phyloP scores from a whole-genome alignment of 2,113 vertebrate species.

The Lamprotornis superbus region DNA sequence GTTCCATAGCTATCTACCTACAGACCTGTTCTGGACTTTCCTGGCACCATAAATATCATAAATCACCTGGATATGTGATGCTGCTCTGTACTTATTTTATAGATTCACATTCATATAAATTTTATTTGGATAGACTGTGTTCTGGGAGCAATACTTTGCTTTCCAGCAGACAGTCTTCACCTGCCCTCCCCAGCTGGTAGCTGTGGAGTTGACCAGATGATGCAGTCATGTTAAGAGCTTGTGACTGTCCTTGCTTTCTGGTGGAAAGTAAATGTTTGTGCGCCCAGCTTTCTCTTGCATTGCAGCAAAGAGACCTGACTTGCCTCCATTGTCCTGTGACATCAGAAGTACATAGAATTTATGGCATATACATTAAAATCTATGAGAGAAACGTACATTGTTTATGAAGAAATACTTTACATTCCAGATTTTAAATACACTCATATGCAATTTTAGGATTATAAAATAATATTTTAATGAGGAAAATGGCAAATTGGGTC shows the following conservation, averaged over 20 bases:
- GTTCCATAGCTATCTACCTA: neutral
- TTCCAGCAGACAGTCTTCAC: neutral
- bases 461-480: neutral
- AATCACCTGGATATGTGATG: neutral
- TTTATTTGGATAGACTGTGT: neutral
- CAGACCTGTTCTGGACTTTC: neutral
- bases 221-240: neutral
- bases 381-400: neutral
- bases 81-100: neutral
- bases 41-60: neutral
- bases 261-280: neutral
- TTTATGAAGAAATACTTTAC: neutral
- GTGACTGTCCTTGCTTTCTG: neutral
- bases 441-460: neutral
- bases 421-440: neutral
- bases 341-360: neutral
- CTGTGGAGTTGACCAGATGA: neutral
- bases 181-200: neutral
- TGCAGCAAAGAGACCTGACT: neutral
- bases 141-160: neutral
- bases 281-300: neutral
- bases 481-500: neutral
- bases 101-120: neutral
- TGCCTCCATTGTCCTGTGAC: neutral
- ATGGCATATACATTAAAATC: neutral